Percentiles rank a stretch among this genome's conserved stretches.
Conservation (phyloP, 2,888 invertebrate genomes). For the Ellobium chinense region DNA sequence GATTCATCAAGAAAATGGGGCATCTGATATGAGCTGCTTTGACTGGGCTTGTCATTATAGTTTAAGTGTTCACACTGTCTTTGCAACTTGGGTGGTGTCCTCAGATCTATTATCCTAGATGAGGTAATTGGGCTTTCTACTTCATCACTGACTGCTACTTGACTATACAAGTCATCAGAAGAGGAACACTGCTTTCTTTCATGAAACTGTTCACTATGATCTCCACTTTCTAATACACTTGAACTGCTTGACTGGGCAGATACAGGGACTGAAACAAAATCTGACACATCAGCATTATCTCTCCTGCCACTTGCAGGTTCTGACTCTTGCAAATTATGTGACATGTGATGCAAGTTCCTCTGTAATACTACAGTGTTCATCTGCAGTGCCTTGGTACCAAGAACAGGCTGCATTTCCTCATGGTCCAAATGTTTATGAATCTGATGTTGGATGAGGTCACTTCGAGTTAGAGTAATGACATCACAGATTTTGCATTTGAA, state of each 20-base stretch:
- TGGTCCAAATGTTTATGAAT: conserved; percentile 23
- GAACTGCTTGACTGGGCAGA: no score
- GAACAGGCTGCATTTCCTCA: conserved; percentile 27
- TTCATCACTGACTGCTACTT: background rate
- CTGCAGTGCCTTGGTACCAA: conserved; percentile 6
- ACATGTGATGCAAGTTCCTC: background rate
- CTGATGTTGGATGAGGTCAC: conserved; percentile 34
- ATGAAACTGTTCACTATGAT: background rate
- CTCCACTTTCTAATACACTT: background rate
- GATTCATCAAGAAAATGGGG: conserved; percentile 33
- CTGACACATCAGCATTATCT: background rate
- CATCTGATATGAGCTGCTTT: background rate
- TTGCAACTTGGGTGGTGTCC: background rate
- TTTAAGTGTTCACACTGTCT: background rate
- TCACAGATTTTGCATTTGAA: conserved; percentile 31
- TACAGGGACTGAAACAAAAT: no score
- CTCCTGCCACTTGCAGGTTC: background rate
- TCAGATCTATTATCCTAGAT: background rate
- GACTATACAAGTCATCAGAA: background rate
- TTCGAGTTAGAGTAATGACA: conserved; percentile 19
- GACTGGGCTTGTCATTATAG: no score
- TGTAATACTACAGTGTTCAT: conserved; percentile 16
- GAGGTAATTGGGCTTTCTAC: background rate
- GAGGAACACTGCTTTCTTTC: background rate
- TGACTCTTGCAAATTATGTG: background rate